Evolutionary conservation across 2,113 vertebrate species (phyloP).

Genomic region (Bos indicus): DNA sequence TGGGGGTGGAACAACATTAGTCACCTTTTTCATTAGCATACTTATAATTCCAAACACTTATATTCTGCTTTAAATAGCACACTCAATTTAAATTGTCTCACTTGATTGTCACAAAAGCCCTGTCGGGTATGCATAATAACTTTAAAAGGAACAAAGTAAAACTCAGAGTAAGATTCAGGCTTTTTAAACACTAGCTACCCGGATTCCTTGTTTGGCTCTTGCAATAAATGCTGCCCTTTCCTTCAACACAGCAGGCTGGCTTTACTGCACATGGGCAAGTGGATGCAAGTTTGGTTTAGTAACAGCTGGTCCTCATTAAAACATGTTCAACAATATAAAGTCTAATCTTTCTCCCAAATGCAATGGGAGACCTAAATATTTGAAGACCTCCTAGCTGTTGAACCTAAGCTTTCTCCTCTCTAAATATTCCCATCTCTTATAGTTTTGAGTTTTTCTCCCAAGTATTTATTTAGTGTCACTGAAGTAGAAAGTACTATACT

Average conservation of each 20-base stretch:
- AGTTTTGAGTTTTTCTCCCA: not conserved
- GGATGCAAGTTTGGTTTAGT: not conserved
- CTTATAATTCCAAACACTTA: not conserved
- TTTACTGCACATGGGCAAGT: not conserved
- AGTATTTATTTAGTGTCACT: not conserved
- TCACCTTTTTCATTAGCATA: conserved; percentile 2
- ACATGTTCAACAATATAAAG: not conserved
- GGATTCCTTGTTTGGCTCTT: not conserved
- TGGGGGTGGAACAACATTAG: not conserved
- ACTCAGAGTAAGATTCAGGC: not conserved
- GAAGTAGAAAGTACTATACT: not conserved
- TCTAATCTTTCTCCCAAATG: not conserved
- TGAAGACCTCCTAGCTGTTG: not conserved
- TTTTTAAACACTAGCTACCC: not conserved
- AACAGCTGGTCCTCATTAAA: not conserved
- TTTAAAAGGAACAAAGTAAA: not conserved
- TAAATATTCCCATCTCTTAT: not conserved
- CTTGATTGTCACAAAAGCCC: not conserved
- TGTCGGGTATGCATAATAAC: not conserved
- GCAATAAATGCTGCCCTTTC: not conserved
- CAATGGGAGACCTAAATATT: not conserved
- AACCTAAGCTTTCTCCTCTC: not conserved
- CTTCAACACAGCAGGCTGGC: not conserved
- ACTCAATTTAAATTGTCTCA: conserved; percentile 10
- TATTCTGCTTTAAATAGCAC: not conserved